Base-by-base conservation (phyloP, 2,797 vertebrate genomes). In the Novumbra hubbsi region DNA sequence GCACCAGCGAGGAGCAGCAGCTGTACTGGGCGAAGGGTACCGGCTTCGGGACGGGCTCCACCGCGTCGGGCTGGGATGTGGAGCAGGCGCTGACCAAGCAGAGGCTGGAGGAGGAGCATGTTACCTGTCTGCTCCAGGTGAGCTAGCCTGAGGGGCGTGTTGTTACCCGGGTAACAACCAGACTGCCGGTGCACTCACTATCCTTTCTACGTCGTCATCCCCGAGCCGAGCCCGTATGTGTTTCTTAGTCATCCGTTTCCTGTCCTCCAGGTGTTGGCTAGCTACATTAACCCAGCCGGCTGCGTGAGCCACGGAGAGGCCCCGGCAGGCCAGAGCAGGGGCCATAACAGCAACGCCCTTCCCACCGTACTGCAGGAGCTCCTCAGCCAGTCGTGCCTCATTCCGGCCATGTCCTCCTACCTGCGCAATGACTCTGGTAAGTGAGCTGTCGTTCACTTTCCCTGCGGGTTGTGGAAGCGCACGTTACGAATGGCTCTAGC, bases 21-120 rank as follows among this genome's bases (percentile, higher is more conserved):
- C 85, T 99, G 16, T 99, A 99, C 83, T 99, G 98, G 98, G 98
- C 98, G 55, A 99, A 99, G 85, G 98, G 98, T 66, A 99, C 98
- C 15, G 98, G 98, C 60, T 99, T 99, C 85, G 98, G 98, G n/a
- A 99, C 98, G 2, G 98, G 98, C 63, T 99, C 98, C 68, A 99
- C 98, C n/a, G 97, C 97, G 6, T 99, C 98, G 1, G 98, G 98
- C 48, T 99, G 98, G 98, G 98, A 99, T 74, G 98, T 99, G 41
- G 98, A 99, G 70, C 98, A 99, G 90, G 98, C 98, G 30, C 95
- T 99, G 72, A 98, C 96, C 78, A 99, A 99, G 69, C 98, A 99
- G 83, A 92, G 98, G 24, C 90, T 99, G 15, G 98, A 99, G 83
- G 98, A 99, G 81, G 98, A 99, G 67, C 98, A 99, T 0, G 98